Conservation (phyloP, 2,888 invertebrate genomes). For the Melieria crassipennis region DNA sequence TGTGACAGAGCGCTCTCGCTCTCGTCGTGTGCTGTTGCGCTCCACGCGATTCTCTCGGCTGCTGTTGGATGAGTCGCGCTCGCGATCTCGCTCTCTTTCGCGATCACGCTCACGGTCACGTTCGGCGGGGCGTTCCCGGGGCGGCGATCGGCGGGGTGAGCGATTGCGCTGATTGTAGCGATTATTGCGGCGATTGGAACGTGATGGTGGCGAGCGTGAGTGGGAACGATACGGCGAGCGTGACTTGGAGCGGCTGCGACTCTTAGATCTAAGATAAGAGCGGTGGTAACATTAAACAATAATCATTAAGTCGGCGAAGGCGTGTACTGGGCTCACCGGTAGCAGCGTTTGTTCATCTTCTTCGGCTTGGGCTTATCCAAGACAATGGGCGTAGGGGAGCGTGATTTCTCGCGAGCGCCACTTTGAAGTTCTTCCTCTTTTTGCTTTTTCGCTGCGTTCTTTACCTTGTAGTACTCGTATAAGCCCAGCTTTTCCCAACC, state of each 20-base stretch:
- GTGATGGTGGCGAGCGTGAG: constrained; percentile 63
- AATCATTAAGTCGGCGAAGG: not conserved
- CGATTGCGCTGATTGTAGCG: constrained; percentile 62
- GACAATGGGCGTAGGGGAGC: constrained; percentile 83
- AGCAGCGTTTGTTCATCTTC: constrained; percentile 70
- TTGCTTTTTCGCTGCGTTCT: constrained; percentile 87
- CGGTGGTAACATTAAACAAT: not conserved
- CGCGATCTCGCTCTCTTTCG: constrained; percentile 55
- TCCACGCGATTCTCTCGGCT: constrained; percentile 57
- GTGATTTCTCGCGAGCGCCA: constrained; percentile 77
- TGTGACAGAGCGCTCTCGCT: constrained; percentile 66
- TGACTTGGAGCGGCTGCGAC: constrained; percentile 69
- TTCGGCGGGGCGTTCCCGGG: constrained; percentile 45
- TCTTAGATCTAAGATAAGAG: constrained; percentile 65
- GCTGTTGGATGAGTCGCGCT: constrained; percentile 57
- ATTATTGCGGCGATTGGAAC: constrained; percentile 57
- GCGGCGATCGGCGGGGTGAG: constrained; percentile 66
- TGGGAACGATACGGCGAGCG: constrained; percentile 66
- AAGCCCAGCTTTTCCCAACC: constrained; percentile 99
- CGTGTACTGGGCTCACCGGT: constrained; percentile 67
- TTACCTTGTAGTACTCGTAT: constrained; percentile 97
- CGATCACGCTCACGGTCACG: constrained; percentile 51
- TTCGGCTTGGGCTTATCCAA: constrained; percentile 72
- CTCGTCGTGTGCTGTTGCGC: constrained; percentile 63
- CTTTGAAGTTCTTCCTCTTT: constrained; percentile 84